Base-by-base conservation (phyloP, 2,888 invertebrate genomes). In the Subacronicta megacephala region DNA sequence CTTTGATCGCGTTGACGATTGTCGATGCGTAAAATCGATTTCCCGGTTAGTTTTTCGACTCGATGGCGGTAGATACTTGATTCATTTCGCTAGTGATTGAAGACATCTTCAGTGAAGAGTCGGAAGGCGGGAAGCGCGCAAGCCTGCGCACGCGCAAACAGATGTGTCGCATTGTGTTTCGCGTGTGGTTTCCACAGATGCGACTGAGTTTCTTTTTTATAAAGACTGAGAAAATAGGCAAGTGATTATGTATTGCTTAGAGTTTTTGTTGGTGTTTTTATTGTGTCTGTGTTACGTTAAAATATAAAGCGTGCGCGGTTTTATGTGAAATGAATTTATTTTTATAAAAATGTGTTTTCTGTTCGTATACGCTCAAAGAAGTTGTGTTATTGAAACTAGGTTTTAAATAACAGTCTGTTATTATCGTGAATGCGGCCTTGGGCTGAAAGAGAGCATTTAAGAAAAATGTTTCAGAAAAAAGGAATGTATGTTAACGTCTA, bases 211-310 rank as follows among this genome's bases (percentile, higher is more conserved):
- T 88, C 68, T 87, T 90, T 75, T 87, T 88, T 76, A 70, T 85
- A 73, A 88, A 85, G 67, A 78, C 75, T 62, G 77, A 83, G 68
- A 86, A 69, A 79, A 73, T 87, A 87, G 92, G 92, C 91, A 90
- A 92, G 92, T 92, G 82, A 51, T 68, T 63, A 57, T 53, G 37
- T 63, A 61, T 69, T 52, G 18, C 35, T 57, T 52, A 23, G 31
- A 53, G 43, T 65, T 66, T 63, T 59, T 58, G 62, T 62, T 50
- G 53, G 55, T 55, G 29, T 60, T 58, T 66, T 62, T 51, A 42
- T 45, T 46, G 51, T 59, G 67, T 51, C 41, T 44, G 43, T 47
- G 58, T 38, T 52, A 47, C 23, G 47, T 61, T 61, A 57, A 23
- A n/a, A 23, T 41, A 40, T 18, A 40, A n/a, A 20, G 36, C 36